phyloP scores from a whole-genome alignment of 2,113 vertebrate genomes.

The Aythya baeri region DNA sequence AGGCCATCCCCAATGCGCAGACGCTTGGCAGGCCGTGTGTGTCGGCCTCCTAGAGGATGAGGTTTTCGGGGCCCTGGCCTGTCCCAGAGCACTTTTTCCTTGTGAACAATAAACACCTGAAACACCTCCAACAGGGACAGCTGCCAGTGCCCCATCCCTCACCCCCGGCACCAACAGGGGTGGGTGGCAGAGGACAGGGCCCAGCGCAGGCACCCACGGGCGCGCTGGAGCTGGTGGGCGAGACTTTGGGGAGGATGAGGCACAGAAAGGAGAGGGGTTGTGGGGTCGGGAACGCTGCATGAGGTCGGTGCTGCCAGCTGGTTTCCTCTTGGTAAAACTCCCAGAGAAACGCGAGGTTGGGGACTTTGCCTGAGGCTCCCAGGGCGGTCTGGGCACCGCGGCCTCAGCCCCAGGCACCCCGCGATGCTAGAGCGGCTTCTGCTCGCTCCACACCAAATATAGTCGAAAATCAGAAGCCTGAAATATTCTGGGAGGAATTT shows the following conservation, averaged over 20 bases:
- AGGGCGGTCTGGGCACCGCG: fast-evolving
- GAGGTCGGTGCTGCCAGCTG: fast-evolving
- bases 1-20: background rate
- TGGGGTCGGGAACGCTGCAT: background rate
- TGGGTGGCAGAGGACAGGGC: fast-evolving
- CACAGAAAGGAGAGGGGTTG: background rate
- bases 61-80: background rate
- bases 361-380: background rate
- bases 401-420: background rate
- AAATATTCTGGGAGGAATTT: background rate
- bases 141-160: fast-evolving
- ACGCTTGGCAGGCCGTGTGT: background rate
- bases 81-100: background rate
- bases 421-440: fast-evolving
- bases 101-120: background rate
- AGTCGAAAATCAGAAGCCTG: background rate
- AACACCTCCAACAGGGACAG: background rate
- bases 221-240: fast-evolving
- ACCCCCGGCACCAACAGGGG: fast-evolving
- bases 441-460: background rate
- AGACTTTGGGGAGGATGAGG: background rate
- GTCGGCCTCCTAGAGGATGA: background rate
- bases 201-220: background rate
- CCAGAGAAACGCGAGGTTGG: background rate
- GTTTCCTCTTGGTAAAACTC: background rate